Evolutionary conservation across 1,140 invertebrate genomes (phyloP), one percentile per base, ranked within the genome.

Genomic region (Euschistus heros): DNA sequence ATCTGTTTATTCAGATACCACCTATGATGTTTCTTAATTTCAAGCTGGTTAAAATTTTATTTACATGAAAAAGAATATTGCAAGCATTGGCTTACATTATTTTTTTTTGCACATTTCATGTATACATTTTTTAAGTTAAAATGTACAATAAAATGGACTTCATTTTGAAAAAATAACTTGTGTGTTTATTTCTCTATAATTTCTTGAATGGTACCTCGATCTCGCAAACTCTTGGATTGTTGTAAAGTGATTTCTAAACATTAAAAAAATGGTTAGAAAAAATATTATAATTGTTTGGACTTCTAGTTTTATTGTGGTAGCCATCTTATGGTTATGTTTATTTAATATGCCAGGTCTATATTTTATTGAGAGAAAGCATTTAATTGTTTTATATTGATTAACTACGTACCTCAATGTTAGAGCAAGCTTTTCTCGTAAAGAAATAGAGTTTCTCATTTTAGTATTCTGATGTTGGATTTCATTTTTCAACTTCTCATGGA

Each of bases 341-440:
- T n/a, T n/a, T n/a, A n/a, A n/a, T n/a, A n/a, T n/a, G n/a, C n/a
- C n/a, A n/a, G n/a, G n/a, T n/a, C n/a, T n/a, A n/a, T n/a, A n/a
- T n/a, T n/a, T n/a, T n/a, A n/a, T n/a, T n/a, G n/a, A 10, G 42
- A 10, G 42, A 10, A 17, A 10, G 42, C 17, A 10, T 44, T 52
- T 6, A 13, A 52, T 13, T 13, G n/a, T 6, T 52, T 13, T 17
- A 18, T 18, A 52, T 52, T 13, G n/a, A 13, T 52, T 52, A 17
- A 52, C n/a, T 10, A 52, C 47, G 13, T 52, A 52, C 47, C 47
- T 52, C n/a, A 52, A 52, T 52, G 47, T 52, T 52, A 52, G n/a
- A 13, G 8, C 47, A 52, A 52, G 47, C 47, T 18, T 52, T 52
- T 52, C 47, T 52, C n/a, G 8, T 52, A 18, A 52, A 52, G 47